Percentiles rank a stretch among this genome's conserved stretches.
Evolutionary conservation across 2,888 invertebrate species (phyloP).

Genomic region (Andrena bucephala): DNA sequence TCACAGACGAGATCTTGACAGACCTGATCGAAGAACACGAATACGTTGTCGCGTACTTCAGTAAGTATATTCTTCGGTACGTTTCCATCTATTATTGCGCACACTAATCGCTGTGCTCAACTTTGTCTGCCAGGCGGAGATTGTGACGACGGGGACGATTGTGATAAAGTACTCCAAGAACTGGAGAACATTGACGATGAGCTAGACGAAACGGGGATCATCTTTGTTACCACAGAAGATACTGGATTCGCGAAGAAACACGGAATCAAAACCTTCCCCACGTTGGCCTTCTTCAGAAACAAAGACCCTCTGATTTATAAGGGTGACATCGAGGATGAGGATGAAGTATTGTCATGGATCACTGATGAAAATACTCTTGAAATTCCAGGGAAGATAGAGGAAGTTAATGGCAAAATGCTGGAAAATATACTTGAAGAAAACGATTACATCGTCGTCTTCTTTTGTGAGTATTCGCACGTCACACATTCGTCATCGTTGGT

Average conservation of each 20-base stretch:
- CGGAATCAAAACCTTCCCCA: slow-evolving; percentile 93
- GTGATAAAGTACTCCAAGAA: slow-evolving; percentile 93
- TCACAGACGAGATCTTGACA: slow-evolving; percentile 95
- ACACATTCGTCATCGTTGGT: neutral
- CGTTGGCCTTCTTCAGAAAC: slow-evolving; percentile 95
- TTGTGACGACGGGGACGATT: slow-evolving; percentile 94
- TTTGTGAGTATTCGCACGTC: slow-evolving; percentile 90
- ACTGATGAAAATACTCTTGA: slow-evolving; percentile 96
- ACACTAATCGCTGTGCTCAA: neutral
- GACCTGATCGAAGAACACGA: slow-evolving; percentile 95
- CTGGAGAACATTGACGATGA: slow-evolving; percentile 97
- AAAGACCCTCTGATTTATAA: slow-evolving; percentile 94
- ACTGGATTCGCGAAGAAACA: slow-evolving; percentile 92
- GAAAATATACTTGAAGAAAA: slow-evolving; percentile 95
- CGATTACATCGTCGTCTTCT: slow-evolving; percentile 95
- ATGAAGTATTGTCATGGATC: slow-evolving; percentile 95
- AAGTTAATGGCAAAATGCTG: slow-evolving; percentile 95
- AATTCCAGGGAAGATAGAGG: slow-evolving; percentile 96
- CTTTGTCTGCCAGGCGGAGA: slow-evolving; percentile 88
- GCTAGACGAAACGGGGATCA: slow-evolving; percentile 95
- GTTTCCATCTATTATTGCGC: neutral
- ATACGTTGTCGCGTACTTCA: slow-evolving; percentile 97
- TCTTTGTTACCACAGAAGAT: slow-evolving; percentile 97
- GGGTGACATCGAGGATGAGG: slow-evolving; percentile 95
- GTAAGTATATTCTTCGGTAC: slow-evolving; percentile 86